Evolutionary conservation across 1,140 invertebrate genomes (phyloP).

Genomic region (Papilio polyxenes): DNA sequence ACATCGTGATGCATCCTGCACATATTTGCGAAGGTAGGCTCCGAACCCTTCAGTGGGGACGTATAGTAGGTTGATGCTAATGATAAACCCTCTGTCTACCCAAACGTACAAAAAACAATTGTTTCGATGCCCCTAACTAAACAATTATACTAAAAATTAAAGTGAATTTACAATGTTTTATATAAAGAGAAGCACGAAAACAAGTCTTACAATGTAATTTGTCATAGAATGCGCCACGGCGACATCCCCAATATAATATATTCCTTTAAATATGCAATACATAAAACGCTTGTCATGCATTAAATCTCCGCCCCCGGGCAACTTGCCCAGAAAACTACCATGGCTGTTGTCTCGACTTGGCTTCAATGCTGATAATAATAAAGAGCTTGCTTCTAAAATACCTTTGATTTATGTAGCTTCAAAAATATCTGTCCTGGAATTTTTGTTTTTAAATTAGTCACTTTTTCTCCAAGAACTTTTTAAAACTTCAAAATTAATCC

Average conservation of each 20-base stretch:
- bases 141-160: neutral
- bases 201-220: neutral
- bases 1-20: too few relatives aligned
- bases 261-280: conserved; percentile 35
- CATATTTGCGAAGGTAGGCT: too few relatives aligned
- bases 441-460: conserved; percentile 40
- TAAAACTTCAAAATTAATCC: neutral
- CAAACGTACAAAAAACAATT: too few relatives aligned
- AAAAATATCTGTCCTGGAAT: neutral
- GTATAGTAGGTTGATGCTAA: too few relatives aligned
- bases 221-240: neutral
- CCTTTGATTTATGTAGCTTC: neutral
- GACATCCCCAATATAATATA: conserved; percentile 34
- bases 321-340: conserved; percentile 31
- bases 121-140: too few relatives aligned
- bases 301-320: conserved; percentile 33
- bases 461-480: neutral
- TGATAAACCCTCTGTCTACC: too few relatives aligned
- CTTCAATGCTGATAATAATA: conserved; percentile 30
- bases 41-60: too few relatives aligned
- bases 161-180: neutral
- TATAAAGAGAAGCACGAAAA: neutral
- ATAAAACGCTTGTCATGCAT: conserved; percentile 34
- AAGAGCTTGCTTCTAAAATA: conserved; percentile 22
- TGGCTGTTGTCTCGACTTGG: conserved; percentile 29